These are phyloP conservation scores for Poecilobothrus nobilitatus DNA, from an alignment of 2,888 invertebrate species.

Conservation along the genomic window DNA sequence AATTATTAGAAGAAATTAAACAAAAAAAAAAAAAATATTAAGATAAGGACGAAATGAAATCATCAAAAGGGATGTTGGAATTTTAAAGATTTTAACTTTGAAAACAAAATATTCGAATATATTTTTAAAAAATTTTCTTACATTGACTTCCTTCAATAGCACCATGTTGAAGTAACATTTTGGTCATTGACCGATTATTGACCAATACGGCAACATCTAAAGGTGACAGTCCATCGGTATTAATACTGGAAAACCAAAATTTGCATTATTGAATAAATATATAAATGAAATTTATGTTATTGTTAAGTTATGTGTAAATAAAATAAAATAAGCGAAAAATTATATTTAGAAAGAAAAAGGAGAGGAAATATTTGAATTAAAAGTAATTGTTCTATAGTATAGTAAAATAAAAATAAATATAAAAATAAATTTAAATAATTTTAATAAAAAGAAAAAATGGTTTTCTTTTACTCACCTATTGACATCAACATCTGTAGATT, in stretches of 20 bases:
- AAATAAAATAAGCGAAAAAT: not conserved
- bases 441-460: not conserved
- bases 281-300: not conserved
- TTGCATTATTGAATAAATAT: too few species aligned
- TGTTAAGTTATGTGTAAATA: not conserved
- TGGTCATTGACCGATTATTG: constrained; percentile 78
- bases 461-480: constrained; percentile 61
- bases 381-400: too few species aligned
- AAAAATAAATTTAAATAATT: not conserved
- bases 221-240: constrained; percentile 79
- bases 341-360: too few species aligned
- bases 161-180: constrained; percentile 80
- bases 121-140: constrained; percentile 55
- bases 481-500: constrained; percentile 86
- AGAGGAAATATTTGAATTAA: too few species aligned
- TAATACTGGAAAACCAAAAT: constrained; percentile 66
- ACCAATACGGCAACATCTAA: constrained; percentile 89
- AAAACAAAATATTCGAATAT: too few species aligned
- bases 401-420: not conserved
- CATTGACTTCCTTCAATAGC: constrained; percentile 77
- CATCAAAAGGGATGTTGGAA: too few species aligned
- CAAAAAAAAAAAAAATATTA: too few species aligned
- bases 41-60: too few species aligned
- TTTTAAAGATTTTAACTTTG: too few species aligned
- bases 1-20: too few species aligned